Evolutionary conservation across 2,113 vertebrate species (phyloP).

Genomic region (Agapornis roseicollis): DNA sequence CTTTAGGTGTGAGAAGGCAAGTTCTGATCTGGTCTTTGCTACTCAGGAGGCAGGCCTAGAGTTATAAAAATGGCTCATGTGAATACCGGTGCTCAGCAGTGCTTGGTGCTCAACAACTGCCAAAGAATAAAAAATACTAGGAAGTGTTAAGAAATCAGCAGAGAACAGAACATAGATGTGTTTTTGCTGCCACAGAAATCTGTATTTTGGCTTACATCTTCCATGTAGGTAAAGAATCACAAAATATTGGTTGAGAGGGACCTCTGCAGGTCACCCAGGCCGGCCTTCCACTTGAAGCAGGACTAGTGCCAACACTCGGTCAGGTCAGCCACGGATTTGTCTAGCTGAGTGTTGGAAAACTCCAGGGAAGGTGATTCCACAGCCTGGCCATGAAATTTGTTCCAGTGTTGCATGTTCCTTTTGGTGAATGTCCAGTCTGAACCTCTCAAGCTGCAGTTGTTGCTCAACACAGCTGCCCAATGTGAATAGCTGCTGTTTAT

Average conservation of each 20-base stretch:
- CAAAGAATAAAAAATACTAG: not conserved
- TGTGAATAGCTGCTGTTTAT: not conserved
- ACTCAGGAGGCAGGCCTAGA: not conserved
- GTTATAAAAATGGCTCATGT: not conserved
- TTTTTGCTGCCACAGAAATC: not conserved
- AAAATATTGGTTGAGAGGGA: constrained; percentile 60
- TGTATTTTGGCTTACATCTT: not conserved
- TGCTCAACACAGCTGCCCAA: not conserved
- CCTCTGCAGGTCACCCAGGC: constrained; percentile 49
- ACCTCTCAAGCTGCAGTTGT: not conserved
- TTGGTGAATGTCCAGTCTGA: not conserved
- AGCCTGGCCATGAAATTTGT: not conserved
- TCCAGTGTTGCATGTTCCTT: not conserved
- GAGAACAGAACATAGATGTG: not conserved
- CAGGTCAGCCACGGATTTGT: not conserved
- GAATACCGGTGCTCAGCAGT: not conserved
- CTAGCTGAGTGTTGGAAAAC: not conserved
- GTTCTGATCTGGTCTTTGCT: not conserved
- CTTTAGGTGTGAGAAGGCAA: not conserved
- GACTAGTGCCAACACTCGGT: not conserved
- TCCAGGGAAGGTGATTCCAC: not conserved
- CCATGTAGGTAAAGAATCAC: not conserved
- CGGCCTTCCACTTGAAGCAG: not conserved
- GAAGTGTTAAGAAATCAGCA: not conserved
- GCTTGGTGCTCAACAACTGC: not conserved